A percentile compares a stretch with the other conserved stretches of the same genome.
phyloP scores from a whole-genome alignment of 1,140 invertebrate genomes.

The Hirudo medicinalis region DNA sequence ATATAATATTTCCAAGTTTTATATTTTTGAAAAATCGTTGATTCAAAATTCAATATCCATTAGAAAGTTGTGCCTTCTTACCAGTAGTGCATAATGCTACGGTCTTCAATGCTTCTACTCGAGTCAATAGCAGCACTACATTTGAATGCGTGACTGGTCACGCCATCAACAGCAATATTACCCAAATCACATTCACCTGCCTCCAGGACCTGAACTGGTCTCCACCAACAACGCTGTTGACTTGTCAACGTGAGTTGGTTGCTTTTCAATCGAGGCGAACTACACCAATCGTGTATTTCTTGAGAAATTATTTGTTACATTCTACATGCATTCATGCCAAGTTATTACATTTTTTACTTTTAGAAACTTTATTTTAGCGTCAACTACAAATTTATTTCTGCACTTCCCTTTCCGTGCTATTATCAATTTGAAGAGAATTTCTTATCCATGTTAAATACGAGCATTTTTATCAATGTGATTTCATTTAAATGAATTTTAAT shows the following conservation, averaged over 20 bases:
- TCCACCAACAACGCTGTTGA: not conserved
- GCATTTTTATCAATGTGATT: not conserved
- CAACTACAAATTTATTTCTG: too few relatives aligned
- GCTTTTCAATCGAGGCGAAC: not conserved
- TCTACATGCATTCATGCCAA: too few relatives aligned
- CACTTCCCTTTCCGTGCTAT: too few relatives aligned
- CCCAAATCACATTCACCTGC: not conserved
- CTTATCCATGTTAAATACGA: too few relatives aligned
- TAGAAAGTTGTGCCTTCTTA: not conserved
- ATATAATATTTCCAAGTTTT: not conserved
- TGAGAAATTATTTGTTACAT: too few relatives aligned
- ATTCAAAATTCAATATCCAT: not conserved
- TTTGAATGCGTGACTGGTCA: slow-evolving; percentile 10
- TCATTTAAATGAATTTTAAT: not conserved
- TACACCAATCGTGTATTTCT: not conserved
- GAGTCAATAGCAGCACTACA: slow-evolving; percentile 3
- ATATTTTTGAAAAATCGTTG: too few relatives aligned
- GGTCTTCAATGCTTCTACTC: not conserved
- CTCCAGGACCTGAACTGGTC: not conserved
- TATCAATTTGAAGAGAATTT: too few relatives aligned
- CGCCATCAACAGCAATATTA: slow-evolving; percentile 5
- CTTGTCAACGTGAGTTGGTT: not conserved
- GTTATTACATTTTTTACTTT: too few relatives aligned
- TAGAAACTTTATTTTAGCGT: too few relatives aligned
- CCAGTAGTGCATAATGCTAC: not conserved